Percentiles rank a stretch among this genome's conserved stretches.
These are phyloP conservation scores for Drosophila arawakana DNA, from an alignment of 1,140 invertebrate genomes.

Conservation along the genomic window DNA sequence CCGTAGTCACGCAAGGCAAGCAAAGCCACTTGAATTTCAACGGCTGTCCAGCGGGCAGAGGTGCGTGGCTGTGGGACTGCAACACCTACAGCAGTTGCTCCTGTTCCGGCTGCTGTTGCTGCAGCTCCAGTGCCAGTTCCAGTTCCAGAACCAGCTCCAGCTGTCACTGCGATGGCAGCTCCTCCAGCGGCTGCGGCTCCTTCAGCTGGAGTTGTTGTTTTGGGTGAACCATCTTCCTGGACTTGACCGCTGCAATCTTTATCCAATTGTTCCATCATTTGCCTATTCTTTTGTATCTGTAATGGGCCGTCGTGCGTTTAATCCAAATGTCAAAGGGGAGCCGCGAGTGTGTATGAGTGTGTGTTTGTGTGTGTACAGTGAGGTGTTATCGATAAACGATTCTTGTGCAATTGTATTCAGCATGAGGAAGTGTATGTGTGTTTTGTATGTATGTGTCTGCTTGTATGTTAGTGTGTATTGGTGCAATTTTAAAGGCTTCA, in stretches of 20 bases:
- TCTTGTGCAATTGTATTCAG: slow-evolving; percentile 14
- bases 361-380: not conserved
- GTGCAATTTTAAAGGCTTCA: not conserved
- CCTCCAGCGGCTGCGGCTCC: slow-evolving; percentile 86
- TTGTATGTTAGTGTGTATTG: not conserved
- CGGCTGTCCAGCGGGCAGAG: slow-evolving; percentile 96
- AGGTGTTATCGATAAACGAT: not conserved
- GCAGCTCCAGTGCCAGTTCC: not conserved
- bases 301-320: slow-evolving; percentile 63
- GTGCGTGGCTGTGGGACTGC: slow-evolving; percentile 86
- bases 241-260: slow-evolving; percentile 84
- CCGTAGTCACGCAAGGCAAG: slow-evolving; percentile 97
- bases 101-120: not conserved
- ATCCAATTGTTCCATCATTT: slow-evolving; percentile 93
- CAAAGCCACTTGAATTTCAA: slow-evolving; percentile 95
- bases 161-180: not conserved
- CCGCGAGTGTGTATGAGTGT: not conserved
- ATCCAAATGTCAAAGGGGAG: slow-evolving; percentile 54
- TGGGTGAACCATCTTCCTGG: slow-evolving; percentile 66
- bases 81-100: slow-evolving; percentile 85
- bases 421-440: not conserved
- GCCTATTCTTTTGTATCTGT: slow-evolving; percentile 98
- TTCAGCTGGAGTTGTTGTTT: slow-evolving; percentile 87
- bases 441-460: not conserved
- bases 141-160: not conserved